Evolutionary conservation across 2,797 vertebrate species (phyloP).

Genomic region (Gephyroberyx darwinii): DNA sequence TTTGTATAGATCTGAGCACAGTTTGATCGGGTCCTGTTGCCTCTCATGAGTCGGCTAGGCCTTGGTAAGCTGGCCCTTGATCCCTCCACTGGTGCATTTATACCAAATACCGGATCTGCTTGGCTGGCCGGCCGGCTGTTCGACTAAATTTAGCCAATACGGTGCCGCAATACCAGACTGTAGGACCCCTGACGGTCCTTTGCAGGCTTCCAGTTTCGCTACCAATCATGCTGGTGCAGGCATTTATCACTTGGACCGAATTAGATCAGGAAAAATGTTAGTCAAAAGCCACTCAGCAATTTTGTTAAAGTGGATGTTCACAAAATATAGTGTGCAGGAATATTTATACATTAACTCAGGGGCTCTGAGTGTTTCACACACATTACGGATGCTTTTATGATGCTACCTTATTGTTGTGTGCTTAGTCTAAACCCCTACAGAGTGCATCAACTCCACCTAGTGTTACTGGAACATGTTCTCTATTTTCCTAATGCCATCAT

Average conservation of each 20-base stretch:
- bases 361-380: no score
- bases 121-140: constrained; percentile 25
- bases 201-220: constrained; percentile 9
- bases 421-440: no score
- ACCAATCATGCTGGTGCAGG: background rate
- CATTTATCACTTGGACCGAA: background rate
- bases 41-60: constrained; percentile 55
- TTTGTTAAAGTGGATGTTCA: no score
- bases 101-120: constrained; percentile 42
- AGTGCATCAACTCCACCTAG: no score
- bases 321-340: background rate
- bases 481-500: no score
- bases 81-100: constrained; percentile 51
- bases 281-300: no score
- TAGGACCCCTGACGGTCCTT: background rate
- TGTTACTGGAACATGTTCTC: no score
- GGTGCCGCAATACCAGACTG: background rate
- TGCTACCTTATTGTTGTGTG: no score
- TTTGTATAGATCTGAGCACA: constrained; percentile 53
- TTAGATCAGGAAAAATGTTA: background rate
- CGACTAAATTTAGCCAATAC: constrained; percentile 33
- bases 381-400: no score
- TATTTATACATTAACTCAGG: no score
- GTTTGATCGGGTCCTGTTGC: constrained; percentile 50
- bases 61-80: constrained; percentile 46